phyloP scores from a whole-genome alignment of 2,888 invertebrate genomes.

The Acrobeloides nanus region DNA sequence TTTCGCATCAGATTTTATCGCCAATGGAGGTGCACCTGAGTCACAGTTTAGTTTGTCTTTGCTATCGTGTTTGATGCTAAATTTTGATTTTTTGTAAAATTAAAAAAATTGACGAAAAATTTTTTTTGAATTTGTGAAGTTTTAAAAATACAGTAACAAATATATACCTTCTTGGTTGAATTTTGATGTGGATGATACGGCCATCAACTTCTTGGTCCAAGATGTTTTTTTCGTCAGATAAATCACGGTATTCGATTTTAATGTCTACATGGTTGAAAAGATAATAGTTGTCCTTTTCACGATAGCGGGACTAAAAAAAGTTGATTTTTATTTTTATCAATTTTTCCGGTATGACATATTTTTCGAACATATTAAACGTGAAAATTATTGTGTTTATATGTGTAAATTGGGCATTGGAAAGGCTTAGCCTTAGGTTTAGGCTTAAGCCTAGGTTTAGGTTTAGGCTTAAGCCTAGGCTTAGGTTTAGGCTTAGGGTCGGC shows the following conservation, averaged over 20 bases:
- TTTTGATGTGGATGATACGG: conserved; percentile 66
- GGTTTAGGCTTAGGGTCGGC: too few relatives aligned
- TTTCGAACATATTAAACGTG: too few relatives aligned
- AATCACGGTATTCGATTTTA: conserved; percentile 78
- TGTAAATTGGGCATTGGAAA: too few relatives aligned
- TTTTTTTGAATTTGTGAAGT: too few relatives aligned
- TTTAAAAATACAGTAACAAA: conserved; percentile 5
- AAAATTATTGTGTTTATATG: too few relatives aligned
- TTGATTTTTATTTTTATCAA: too few relatives aligned
- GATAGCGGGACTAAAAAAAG: conserved; percentile 47
- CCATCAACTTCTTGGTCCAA: conserved; percentile 66
- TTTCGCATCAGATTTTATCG: conserved; percentile 62
- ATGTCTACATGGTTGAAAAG: conserved; percentile 94
- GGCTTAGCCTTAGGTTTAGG: too few relatives aligned
- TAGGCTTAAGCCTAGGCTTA: too few relatives aligned
- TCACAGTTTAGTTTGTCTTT: conserved; percentile 47
- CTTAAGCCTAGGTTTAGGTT: too few relatives aligned
- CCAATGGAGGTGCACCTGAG: conserved; percentile 63
- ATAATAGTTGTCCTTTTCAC: conserved; percentile 69
- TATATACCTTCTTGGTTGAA: conserved; percentile 54
- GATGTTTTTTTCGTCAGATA: conserved; percentile 68
- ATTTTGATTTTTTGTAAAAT: too few relatives aligned
- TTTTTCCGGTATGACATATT: too few relatives aligned
- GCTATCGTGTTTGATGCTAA: conserved; percentile 60
- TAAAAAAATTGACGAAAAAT: too few relatives aligned